Evolutionary conservation across 2,113 vertebrate genomes (phyloP).

Genomic region (Onychostruthus taczanowskii): DNA sequence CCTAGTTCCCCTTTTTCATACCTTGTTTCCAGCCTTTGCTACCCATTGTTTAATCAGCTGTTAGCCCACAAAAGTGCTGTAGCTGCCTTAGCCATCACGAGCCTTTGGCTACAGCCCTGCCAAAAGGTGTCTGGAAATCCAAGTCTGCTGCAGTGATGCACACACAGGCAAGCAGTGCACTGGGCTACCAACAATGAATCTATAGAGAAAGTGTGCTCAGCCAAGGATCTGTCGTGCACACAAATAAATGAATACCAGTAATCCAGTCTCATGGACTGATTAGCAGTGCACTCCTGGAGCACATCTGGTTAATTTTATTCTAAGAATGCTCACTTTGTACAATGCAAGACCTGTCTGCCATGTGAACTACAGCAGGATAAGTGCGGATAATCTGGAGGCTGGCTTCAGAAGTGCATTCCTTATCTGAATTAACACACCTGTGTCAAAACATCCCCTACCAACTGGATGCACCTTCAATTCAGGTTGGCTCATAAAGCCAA

Average conservation of each 20-base stretch:
- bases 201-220: neutral
- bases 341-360: neutral
- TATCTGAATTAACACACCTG: neutral
- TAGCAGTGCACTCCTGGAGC: neutral
- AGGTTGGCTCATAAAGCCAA: neutral
- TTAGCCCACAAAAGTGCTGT: neutral
- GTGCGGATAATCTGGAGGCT: neutral
- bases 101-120: neutral
- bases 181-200: accelerated
- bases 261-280: neutral
- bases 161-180: neutral
- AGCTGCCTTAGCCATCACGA: neutral
- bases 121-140: neutral
- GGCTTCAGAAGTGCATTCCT: neutral
- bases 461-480: neutral
- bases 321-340: neutral
- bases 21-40: neutral
- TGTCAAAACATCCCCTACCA: neutral
- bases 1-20: neutral
- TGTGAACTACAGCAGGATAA: neutral
- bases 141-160: neutral
- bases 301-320: neutral
- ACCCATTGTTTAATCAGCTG: neutral
- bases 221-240: neutral
- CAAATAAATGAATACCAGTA: neutral